These are phyloP conservation scores for Megaptera novaeangliae DNA, from an alignment of 2,113 vertebrate genomes.

Conservation along the genomic window DNA sequence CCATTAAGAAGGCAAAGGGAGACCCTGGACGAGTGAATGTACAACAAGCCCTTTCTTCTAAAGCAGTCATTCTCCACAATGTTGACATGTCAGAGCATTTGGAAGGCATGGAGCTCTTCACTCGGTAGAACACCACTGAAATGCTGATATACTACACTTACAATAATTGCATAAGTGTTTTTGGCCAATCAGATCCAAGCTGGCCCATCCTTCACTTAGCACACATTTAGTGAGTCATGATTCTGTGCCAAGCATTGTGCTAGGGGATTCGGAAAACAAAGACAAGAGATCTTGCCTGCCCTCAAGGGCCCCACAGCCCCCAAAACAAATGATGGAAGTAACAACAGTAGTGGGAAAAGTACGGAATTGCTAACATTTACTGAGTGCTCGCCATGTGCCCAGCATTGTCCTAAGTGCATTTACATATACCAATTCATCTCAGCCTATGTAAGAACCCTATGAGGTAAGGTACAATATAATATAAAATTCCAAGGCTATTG, in stretches of 20 bases:
- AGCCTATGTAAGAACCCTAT: neutral
- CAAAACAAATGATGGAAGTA: neutral
- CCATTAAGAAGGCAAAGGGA: neutral
- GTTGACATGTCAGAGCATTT: no score
- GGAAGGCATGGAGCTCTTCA: neutral
- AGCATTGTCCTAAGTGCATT: neutral
- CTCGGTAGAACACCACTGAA: neutral
- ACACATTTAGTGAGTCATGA: neutral
- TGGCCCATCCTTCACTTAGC: neutral
- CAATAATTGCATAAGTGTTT: neutral
- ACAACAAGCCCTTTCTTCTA: neutral
- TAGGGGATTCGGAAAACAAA: neutral
- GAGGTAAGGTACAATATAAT: neutral
- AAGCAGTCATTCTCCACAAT: neutral
- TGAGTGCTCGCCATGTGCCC: neutral
- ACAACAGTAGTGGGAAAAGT: neutral
- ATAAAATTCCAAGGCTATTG: neutral
- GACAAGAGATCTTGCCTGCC: neutral
- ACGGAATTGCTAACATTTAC: neutral
- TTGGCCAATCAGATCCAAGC: neutral
- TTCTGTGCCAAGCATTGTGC: neutral
- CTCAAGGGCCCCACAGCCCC: neutral
- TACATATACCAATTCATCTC: no score
- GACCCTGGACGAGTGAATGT: neutral
- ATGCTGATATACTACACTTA: neutral